A percentile compares a stretch with the other conserved stretches of the same genome.
Evolutionary conservation across 2,888 invertebrate species (phyloP).

Genomic region (Entomobrya proxima): DNA sequence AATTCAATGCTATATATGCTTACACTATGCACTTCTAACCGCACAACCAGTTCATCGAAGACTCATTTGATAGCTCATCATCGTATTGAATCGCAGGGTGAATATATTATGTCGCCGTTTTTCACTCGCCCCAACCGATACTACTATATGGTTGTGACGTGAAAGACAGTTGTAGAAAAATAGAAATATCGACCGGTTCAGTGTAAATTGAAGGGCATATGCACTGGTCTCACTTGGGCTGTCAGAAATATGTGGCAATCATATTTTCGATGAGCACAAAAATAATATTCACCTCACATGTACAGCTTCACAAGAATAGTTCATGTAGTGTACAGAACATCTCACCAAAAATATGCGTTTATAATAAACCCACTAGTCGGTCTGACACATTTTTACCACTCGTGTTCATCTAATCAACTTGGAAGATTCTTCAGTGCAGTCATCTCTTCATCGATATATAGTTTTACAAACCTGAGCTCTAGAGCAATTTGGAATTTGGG

Average conservation of each 20-base stretch:
- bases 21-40: too few relatives aligned
- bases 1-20: neutral
- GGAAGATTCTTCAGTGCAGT: neutral
- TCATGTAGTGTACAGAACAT: neutral
- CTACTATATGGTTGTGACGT: neutral
- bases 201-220: conserved; percentile 32
- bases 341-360: neutral
- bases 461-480: neutral
- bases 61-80: neutral
- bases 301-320: neutral
- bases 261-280: conserved; percentile 42
- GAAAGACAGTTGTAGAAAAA: conserved; percentile 29
- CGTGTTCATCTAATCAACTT: conserved; percentile 6
- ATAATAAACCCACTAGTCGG: conserved; percentile 17
- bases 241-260: conserved; percentile 52
- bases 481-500: neutral
- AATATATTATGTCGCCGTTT: conserved; percentile 26
- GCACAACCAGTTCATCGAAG: neutral
- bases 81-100: conserved; percentile 3
- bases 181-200: conserved; percentile 18
- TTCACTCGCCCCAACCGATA: too few relatives aligned
- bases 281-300: neutral
- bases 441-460: conserved; percentile 17
- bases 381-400: neutral
- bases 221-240: neutral